These are phyloP conservation scores for Merops nubicus DNA, from an alignment of 2,113 vertebrate species.

Conservation along the genomic window DNA sequence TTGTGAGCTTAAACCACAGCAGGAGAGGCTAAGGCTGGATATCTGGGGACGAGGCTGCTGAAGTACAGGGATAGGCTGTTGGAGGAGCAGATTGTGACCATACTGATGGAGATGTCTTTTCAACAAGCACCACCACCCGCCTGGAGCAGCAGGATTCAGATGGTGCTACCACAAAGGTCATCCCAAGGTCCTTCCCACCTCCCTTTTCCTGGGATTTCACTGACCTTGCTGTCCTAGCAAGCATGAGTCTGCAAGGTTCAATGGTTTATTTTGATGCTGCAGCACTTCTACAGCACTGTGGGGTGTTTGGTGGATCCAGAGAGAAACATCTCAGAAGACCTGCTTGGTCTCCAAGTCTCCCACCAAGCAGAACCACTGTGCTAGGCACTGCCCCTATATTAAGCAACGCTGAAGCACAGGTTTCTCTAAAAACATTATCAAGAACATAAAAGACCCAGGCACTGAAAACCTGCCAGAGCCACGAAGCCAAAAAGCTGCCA, in stretches of 20 bases:
- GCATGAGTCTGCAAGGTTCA: background rate
- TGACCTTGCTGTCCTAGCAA: background rate
- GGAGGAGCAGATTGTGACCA: background rate
- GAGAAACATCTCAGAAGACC: background rate
- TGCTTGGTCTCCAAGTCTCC: background rate
- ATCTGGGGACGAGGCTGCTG: background rate
- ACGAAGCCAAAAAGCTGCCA: background rate
- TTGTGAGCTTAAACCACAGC: conserved; percentile 23
- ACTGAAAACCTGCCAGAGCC: background rate
- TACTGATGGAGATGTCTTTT: background rate
- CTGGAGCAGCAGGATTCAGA: background rate
- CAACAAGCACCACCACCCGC: background rate
- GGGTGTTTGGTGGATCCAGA: background rate
- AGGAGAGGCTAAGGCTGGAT: conserved; percentile 18
- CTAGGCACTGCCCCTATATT: background rate
- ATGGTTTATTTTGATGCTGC: background rate
- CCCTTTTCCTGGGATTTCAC: background rate
- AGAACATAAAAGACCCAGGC: background rate
- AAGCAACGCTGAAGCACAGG: background rate
- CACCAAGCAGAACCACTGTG: accelerated
- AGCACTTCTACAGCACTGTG: background rate
- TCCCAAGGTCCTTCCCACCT: background rate
- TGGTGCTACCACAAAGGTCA: background rate
- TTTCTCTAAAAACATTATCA: background rate
- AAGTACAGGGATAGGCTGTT: background rate